Evolutionary conservation across 2,797 vertebrate genomes (phyloP).

Genomic region (Simalia tracyae): DNA sequence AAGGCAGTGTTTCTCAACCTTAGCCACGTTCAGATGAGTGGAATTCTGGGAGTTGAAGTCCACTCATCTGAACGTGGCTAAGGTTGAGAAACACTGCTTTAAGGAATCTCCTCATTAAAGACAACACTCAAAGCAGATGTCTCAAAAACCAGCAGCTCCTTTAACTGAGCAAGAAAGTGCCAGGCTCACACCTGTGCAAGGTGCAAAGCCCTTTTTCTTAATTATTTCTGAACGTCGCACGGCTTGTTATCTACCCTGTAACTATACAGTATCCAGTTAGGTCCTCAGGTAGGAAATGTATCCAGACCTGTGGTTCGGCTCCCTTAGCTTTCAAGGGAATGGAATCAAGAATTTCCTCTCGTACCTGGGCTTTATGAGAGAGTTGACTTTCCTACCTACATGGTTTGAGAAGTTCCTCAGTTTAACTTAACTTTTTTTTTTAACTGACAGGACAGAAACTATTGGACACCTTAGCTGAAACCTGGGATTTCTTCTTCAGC

Average conservation of each 20-base stretch:
- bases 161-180: not conserved
- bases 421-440: conserved; percentile 13
- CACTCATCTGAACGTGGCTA: too few species aligned
- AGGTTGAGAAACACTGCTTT: not conserved
- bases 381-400: not conserved
- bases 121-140: not conserved
- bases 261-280: not conserved
- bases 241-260: not conserved
- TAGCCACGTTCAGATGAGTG: too few species aligned
- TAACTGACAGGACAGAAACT: conserved; percentile 90
- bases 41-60: too few species aligned
- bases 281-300: not conserved
- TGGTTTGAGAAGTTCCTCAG: not conserved
- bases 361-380: not conserved
- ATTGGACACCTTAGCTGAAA: conserved; percentile 95
- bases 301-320: not conserved
- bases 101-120: not conserved
- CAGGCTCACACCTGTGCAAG: not conserved
- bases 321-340: not conserved
- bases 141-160: not conserved
- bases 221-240: not conserved
- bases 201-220: too few species aligned
- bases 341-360: not conserved
- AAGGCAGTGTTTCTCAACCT: too few species aligned
- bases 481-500: conserved; percentile 98